Conservation (phyloP, 2,113 vertebrate species). For the Triplophysa rosa region DNA sequence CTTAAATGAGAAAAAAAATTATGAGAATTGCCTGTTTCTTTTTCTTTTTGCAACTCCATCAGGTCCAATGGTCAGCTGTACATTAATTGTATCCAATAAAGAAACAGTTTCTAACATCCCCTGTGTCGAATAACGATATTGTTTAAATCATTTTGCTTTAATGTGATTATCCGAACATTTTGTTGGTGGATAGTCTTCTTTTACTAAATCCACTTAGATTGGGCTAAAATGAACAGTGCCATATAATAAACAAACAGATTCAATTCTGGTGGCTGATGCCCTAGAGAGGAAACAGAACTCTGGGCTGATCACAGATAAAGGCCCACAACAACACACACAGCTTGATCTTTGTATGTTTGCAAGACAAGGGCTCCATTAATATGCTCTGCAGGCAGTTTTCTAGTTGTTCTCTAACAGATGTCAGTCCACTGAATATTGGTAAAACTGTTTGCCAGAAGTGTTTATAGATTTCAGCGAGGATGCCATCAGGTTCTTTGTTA, state of each 20-base stretch:
- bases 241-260: constrained; percentile 1
- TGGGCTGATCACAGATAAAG: background rate
- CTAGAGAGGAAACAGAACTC: background rate
- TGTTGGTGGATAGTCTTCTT: background rate
- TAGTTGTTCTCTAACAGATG: constrained; percentile 24
- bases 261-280: constrained; percentile 5
- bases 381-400: background rate
- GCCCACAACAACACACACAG: background rate
- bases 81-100: background rate
- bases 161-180: background rate
- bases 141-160: background rate
- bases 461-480: constrained; percentile 16
- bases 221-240: background rate
- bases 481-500: constrained; percentile 27
- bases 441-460: constrained; percentile 3
- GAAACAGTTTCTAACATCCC: too few species aligned
- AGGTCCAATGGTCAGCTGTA: background rate
- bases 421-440: constrained; percentile 18
- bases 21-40: background rate
- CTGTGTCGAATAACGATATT: background rate
- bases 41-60: background rate
- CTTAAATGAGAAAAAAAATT: constrained; percentile 9
- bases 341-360: background rate
- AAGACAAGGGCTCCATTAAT: constrained; percentile 1
- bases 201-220: background rate